Conservation (phyloP, 2,113 vertebrate genomes). For the Chelonoidis abingdonii region DNA sequence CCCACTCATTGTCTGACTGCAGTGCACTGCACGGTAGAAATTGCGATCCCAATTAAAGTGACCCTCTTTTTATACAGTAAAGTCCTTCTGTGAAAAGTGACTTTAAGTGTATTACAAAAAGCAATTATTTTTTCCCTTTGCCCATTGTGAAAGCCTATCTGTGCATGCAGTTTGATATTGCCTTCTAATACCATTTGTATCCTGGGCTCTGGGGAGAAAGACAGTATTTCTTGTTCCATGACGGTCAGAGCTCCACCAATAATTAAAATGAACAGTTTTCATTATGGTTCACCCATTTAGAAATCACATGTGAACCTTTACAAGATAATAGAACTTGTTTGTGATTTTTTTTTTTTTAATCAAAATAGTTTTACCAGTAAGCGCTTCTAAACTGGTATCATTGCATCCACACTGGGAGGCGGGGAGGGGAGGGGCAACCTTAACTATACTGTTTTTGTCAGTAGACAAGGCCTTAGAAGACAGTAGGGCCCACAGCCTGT, state of each 20-base stretch:
- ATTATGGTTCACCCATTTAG: background rate
- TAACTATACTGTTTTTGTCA: background rate
- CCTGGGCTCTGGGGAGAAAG: background rate
- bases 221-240: conserved; percentile 19
- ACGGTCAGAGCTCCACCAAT: background rate
- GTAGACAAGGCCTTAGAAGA: background rate
- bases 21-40: background rate
- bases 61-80: background rate
- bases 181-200: background rate
- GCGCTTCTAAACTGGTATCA: background rate
- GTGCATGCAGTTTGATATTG: accelerated
- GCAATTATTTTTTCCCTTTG: background rate
- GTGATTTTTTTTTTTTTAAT: background rate
- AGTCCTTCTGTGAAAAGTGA: background rate
- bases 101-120: background rate
- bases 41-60: background rate
- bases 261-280: conserved; percentile 26
- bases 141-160: background rate
- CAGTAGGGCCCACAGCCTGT: background rate
- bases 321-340: background rate
- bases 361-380: background rate
- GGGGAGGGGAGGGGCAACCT: background rate
- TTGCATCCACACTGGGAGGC: background rate
- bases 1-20: background rate
- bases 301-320: conserved; percentile 12